phyloP scores from a whole-genome alignment of 2,888 invertebrate genomes.

The Allacma fusca region DNA sequence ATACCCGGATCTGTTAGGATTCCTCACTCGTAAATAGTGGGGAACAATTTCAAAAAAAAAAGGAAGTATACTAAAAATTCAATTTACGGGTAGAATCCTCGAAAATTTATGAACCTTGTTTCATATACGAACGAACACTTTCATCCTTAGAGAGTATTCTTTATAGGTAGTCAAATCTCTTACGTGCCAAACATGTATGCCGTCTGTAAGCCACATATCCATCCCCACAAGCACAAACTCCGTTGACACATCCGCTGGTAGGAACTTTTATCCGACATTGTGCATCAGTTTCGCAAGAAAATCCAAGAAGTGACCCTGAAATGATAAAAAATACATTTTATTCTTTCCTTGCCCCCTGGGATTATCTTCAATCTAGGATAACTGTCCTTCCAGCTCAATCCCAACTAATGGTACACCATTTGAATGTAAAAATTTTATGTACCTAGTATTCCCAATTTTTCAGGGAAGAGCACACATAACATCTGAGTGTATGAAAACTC shows the following conservation, averaged over 20 bases:
- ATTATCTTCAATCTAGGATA: background rate
- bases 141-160: background rate
- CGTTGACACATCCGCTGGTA: constrained; percentile 84
- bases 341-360: constrained; percentile 16
- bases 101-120: constrained; percentile 32
- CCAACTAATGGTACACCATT: too few species aligned
- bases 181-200: constrained; percentile 89
- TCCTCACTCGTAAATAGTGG: background rate
- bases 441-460: too few species aligned
- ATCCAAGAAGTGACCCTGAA: constrained; percentile 83
- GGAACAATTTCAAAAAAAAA: background rate
- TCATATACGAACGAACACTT: too few species aligned
- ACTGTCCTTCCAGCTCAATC: background rate
- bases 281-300: constrained; percentile 81
- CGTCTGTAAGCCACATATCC: constrained; percentile 78
- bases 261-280: constrained; percentile 89
- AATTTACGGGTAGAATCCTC: background rate
- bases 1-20: background rate
- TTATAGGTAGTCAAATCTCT: constrained; percentile 66
- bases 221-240: constrained; percentile 79
- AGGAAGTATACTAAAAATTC: too few species aligned
- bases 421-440: too few species aligned
- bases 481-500: too few species aligned
- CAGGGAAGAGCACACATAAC: too few species aligned
- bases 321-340: constrained; percentile 61